These are phyloP conservation scores for Echinometra lucunter DNA, from an alignment of 53 echinoderm and acorn worm genomes.

Conservation along the genomic window DNA sequence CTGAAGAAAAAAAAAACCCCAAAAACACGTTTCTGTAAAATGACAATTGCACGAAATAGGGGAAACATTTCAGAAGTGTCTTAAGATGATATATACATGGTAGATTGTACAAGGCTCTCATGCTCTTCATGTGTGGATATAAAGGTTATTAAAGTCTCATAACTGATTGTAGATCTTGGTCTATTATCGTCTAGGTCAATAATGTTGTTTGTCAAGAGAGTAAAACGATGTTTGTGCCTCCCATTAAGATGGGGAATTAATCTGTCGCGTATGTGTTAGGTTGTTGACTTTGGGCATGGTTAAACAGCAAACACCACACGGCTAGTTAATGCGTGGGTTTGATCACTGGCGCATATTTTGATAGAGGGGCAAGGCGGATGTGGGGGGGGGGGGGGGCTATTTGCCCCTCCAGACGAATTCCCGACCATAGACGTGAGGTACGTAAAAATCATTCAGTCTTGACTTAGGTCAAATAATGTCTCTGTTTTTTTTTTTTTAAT, in stretches of 20 bases:
- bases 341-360: not conserved
- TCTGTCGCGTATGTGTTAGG: not conserved
- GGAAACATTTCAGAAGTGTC: no score
- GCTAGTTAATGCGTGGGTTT: not conserved
- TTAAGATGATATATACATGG: no score
- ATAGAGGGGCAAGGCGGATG: no score
- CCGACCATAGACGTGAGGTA: no score
- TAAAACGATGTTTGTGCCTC: not conserved
- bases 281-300: not conserved
- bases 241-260: not conserved
- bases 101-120: not conserved
- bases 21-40: no score
- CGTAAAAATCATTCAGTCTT: no score
- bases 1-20: no score
- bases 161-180: constrained; percentile 16
- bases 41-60: no score
- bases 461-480: no score
- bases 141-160: not conserved
- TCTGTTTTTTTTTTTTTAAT: no score
- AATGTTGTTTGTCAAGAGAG: not conserved
- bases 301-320: not conserved
- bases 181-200: constrained; percentile 11
- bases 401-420: no score
- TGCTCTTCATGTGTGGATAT: not conserved
- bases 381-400: not conserved